Evolutionary conservation across 2,797 vertebrate genomes (phyloP), one percentile per base, ranked within the genome.

Genomic region (Acrocephalus scirpaceus): DNA sequence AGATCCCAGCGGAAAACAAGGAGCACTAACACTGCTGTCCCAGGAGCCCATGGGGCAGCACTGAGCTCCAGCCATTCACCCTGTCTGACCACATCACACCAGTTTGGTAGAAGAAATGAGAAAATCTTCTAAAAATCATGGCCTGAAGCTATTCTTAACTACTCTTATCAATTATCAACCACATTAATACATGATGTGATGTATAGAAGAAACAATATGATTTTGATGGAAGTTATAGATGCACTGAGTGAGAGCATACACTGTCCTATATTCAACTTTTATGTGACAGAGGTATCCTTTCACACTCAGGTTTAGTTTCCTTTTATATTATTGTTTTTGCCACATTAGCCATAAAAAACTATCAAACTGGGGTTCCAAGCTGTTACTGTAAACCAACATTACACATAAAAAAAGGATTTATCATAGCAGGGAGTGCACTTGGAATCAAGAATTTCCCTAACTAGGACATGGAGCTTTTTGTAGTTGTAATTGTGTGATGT

Each of bases 361-460:
- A 26, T n/a, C 83, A 86, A 27, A 57, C 27, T 30, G 12, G 64
- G 36, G 29, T 70, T 81, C 23, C 13, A 36, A 92, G 62, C 44
- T 82, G 84, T 40, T 90, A 42, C 17, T 51, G 73, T 25, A 92
- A 87, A 73, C n/a, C 56, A 78, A 84, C 7, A 44, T n/a, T 42
- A 62, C 47, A 45, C 34, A 66, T 56, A 13, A 69, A 95, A 93
- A 93, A 75, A 6, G 3, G 1, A 86, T 62, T 92, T 50, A 67
- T 48, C 61, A 29, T 5, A 71, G n/a, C 71, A 79, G 66, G 61
- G 57, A 80, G 29, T 2, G 1, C 53, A 82, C 77, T 51, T 79
- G 62, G n/a, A 90, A 82, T 79, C 67, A 82, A 61, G 50, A 64
- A 32, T 76, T 85, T 53, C 58, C 77, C 67, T 79, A 94, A 61